phyloP scores from a whole-genome alignment of 2,113 vertebrate genomes.

The Ctenomys sociabilis region DNA sequence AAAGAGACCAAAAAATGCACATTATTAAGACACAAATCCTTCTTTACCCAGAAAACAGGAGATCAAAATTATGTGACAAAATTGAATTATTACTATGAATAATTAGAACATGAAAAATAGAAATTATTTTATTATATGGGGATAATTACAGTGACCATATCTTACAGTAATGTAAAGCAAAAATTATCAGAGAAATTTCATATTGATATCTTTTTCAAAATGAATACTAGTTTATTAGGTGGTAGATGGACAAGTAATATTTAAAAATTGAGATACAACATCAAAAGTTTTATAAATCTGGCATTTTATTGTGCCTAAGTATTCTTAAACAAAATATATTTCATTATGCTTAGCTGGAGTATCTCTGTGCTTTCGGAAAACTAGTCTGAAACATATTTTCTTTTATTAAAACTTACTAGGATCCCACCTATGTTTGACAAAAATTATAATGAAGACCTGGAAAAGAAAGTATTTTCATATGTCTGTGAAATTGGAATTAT shows the following conservation, averaged over 20 bases:
- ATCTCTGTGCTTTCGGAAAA: neutral
- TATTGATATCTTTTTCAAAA: neutral
- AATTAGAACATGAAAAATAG: neutral
- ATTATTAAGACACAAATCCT: neutral
- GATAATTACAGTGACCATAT: neutral
- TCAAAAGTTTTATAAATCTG: neutral
- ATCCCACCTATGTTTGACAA: neutral
- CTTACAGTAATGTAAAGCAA: conserved; percentile 44
- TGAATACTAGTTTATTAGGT: neutral
- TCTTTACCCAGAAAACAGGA: neutral
- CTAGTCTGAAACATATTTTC: neutral
- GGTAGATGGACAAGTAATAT: neutral
- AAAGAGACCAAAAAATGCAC: neutral
- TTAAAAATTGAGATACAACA: neutral
- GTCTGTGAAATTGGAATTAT: neutral
- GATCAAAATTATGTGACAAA: conserved; percentile 6
- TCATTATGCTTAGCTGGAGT: neutral
- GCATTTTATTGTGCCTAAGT: neutral
- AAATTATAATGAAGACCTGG: neutral
- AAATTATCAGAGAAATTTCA: neutral
- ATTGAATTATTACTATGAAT: neutral
- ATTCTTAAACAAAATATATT: conserved; percentile 12
- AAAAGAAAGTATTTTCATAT: neutral
- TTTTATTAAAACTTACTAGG: neutral
- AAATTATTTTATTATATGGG: neutral